These are phyloP conservation scores for Sinella curviseta DNA, from an alignment of 1,140 invertebrate genomes.

Conservation along the genomic window DNA sequence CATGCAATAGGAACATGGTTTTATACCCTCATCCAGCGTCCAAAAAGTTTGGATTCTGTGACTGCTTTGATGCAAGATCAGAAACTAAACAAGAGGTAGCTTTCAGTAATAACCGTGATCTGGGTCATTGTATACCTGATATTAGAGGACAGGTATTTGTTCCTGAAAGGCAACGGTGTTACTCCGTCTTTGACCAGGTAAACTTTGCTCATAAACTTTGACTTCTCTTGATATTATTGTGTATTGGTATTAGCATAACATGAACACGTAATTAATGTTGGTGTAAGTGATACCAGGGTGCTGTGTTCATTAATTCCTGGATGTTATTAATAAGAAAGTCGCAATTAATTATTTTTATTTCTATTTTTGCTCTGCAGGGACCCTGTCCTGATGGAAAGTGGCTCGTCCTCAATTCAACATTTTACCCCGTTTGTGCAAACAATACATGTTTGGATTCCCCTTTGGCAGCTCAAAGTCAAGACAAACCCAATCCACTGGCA, in stretches of 20 bases:
- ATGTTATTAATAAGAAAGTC: no score
- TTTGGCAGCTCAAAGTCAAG: not conserved
- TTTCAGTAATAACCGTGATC: not conserved
- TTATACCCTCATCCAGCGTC: conserved; percentile 27
- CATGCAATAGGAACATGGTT: conserved; percentile 31
- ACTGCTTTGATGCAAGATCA: conserved; percentile 31
- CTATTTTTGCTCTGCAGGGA: no score
- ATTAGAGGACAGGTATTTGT: conserved; percentile 27
- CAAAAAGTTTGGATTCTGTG: conserved; percentile 29
- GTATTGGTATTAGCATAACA: not conserved
- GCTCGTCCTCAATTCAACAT: conserved; percentile 18
- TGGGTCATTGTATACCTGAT: conserved; percentile 25
- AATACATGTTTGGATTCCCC: not conserved
- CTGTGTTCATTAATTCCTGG: no score
- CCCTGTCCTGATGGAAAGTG: conserved; percentile 29
- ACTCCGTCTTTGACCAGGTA: conserved; percentile 35
- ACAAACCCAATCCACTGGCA: not conserved
- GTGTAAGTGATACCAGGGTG: no score
- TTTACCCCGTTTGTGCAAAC: conserved; percentile 7
- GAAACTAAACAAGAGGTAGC: conserved; percentile 18
- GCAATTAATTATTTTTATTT: no score
- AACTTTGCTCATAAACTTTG: not conserved
- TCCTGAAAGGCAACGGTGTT: conserved; percentile 30
- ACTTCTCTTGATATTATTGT: not conserved
- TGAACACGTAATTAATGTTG: not conserved